Evolutionary conservation across 2,888 invertebrate genomes (phyloP).

Genomic region (Coleophora flavipennella): DNA sequence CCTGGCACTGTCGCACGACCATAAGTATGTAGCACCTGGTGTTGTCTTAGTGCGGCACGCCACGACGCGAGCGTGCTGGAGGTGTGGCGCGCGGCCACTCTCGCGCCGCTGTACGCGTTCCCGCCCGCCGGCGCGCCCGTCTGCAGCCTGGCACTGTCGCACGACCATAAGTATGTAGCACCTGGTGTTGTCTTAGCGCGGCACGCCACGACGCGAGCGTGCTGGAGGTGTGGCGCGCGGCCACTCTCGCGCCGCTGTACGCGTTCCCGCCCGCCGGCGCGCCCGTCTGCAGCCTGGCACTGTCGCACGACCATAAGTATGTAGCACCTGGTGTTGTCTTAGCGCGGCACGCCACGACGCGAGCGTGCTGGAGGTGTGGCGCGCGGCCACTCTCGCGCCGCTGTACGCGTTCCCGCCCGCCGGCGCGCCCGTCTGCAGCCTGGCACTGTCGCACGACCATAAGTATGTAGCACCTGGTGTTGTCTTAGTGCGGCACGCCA

Average conservation of each 20-base stretch:
- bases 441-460: conserved; percentile 84
- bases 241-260: background rate
- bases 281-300: conserved; percentile 68
- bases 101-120: conserved; percentile 92
- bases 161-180: conserved; percentile 96
- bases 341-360: background rate
- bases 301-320: conserved; percentile 96
- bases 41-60: conserved; percentile 47
- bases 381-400: background rate
- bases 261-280: background rate
- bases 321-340: too few relatives aligned
- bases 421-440: background rate
- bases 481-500: conserved; percentile 68
- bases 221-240: too few relatives aligned
- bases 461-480: too few relatives aligned
- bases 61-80: too few relatives aligned
- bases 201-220: background rate
- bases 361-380: too few relatives aligned
- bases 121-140: conserved; percentile 93
- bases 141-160: conserved; percentile 89
- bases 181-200: too few relatives aligned
- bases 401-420: background rate
- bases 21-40: too few relatives aligned
- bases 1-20: conserved; percentile 92
- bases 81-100: conserved; percentile 92